Evolutionary conservation across 92 coral and sea anemone genomes (phyloP).

Genomic region (Parazoanthus atlanticus): DNA sequence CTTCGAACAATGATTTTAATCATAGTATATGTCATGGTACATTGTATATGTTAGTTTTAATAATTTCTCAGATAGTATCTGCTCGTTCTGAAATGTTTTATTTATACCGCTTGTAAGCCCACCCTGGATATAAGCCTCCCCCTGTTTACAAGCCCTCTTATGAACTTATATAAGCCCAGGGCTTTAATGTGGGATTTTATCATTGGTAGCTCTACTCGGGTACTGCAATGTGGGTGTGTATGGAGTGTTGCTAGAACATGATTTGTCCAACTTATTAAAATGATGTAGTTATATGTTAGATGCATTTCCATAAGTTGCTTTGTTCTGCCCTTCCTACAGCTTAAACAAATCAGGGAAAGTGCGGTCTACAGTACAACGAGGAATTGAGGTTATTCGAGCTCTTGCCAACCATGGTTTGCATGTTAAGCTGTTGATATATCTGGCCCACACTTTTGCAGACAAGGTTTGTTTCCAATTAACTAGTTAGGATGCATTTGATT

Average conservation of each 20-base stretch:
- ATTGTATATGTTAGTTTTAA: too few species aligned
- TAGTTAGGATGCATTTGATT: neutral
- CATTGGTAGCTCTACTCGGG: neutral
- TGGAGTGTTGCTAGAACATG: neutral
- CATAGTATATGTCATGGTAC: too few species aligned
- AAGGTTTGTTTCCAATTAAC: conserved; percentile 64
- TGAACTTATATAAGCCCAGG: too few species aligned
- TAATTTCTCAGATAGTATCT: too few species aligned
- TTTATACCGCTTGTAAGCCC: too few species aligned
- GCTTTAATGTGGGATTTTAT: too few species aligned
- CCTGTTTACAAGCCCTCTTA: too few species aligned
- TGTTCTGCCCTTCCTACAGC: conserved; percentile 48
- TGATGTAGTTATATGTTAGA: neutral
- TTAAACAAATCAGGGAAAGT: conserved; percentile 72
- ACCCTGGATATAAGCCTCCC: too few species aligned
- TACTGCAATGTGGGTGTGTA: neutral
- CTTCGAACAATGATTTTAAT: too few species aligned
- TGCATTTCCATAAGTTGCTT: neutral
- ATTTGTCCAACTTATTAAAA: too few species aligned
- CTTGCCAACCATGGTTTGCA: conserved; percentile 83
- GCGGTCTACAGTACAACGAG: conserved; percentile 78
- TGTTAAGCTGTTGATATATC: conserved; percentile 79
- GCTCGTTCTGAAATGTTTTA: too few species aligned
- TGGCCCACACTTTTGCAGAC: conserved; percentile 87
- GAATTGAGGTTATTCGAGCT: conserved; percentile 91